Base-by-base conservation (phyloP, 2,797 vertebrate genomes). In the Rhynchonycteris naso region DNA sequence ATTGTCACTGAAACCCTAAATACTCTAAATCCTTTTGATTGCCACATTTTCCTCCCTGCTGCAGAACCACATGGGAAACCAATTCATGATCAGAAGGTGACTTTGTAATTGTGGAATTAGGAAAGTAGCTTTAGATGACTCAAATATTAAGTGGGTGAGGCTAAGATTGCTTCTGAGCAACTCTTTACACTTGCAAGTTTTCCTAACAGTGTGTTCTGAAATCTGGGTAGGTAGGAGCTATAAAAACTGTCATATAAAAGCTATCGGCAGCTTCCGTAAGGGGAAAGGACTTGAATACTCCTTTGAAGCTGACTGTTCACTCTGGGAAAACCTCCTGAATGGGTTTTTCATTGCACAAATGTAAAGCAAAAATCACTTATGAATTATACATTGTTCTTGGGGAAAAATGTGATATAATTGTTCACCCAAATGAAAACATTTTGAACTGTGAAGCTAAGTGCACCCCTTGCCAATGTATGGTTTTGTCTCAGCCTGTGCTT, bases 341-440 rank as follows among this genome's bases (percentile, higher is more conserved):
- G 83, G 63, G 47, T 26, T 65, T 84, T 95, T 66, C 26, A 7
- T 35, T 81, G 66, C 22, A 47, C n/a, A 93, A 71, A 88, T 56
- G 18, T 78, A 93, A 96, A 80, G 63, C 74, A 85, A 56, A 47
- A 91, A 54, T 59, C 35, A 56, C 35, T 84, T 88, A 90, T 30
- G 76, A 94, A 94, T 88, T 93, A 94, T 71, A 28, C 50, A 93
- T 85, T 94, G 54, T 90, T 94, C 72, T 82, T 58, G 7, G 65
- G 94, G 90, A 89, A 92, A 96, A 85, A 94, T 66, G 33, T 91
- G 83, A 87, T 66, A 22, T 61, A 65, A 93, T 83, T 81, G 4
- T 74, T 95, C 69, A 59, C 21, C 12, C 30, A 12, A 87, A 76
- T 90, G 72, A 96, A 94, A 96, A 80, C 18, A 72, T 85, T 92